These are phyloP conservation scores for Ophion ventricosus DNA, from an alignment of 2,888 invertebrate species.

Conservation along the genomic window DNA sequence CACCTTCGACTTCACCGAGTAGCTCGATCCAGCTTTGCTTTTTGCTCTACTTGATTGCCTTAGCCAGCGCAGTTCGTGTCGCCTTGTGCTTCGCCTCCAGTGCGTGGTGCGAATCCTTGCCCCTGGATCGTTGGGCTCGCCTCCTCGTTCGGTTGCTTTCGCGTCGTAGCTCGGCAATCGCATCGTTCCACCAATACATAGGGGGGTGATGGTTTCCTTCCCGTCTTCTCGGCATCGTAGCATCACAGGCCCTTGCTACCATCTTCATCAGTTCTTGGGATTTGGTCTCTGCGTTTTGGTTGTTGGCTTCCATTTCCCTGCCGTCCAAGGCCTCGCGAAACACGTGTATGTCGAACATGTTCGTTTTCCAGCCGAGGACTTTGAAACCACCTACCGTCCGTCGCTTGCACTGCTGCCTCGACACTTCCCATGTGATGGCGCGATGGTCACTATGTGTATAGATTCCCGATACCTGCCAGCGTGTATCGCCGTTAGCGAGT, in stretches of 20 bases:
- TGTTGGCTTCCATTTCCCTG: no score
- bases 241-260: conserved; percentile 58
- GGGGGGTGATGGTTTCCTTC: conserved; percentile 31
- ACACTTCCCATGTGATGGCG: conserved; percentile 35
- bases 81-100: background rate
- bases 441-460: conserved; percentile 60
- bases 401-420: background rate
- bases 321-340: conserved; percentile 17
- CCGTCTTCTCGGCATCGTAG: conserved; percentile 52
- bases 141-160: conserved; percentile 36
- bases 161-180: conserved; percentile 36
- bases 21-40: conserved; percentile 51
- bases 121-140: background rate
- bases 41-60: conserved; percentile 42
- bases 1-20: conserved; percentile 37
- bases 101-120: background rate
- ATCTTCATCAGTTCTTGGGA: conserved; percentile 27
- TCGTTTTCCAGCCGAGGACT: conserved; percentile 30
- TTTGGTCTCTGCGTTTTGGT: background rate
- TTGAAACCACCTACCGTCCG: background rate
- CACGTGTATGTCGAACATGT: conserved; percentile 18
- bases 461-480: conserved; percentile 61
- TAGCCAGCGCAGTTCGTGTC: background rate
- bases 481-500: conserved; percentile 38
- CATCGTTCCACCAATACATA: conserved; percentile 60